Base-by-base conservation (phyloP, 2,113 vertebrate species). In the Spea multiplicata region DNA sequence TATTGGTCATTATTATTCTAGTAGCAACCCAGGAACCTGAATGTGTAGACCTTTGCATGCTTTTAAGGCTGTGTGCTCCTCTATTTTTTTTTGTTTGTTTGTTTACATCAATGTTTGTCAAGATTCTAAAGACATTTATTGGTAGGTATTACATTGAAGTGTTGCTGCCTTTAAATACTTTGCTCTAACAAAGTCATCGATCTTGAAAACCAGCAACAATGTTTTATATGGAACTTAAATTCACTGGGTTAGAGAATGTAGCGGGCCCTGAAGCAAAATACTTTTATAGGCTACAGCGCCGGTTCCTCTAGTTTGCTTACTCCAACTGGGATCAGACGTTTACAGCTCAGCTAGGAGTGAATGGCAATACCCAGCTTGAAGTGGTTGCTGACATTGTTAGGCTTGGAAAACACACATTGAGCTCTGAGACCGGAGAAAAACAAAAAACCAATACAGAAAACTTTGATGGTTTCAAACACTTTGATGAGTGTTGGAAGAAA, bases 281-380 rank as follows among this genome's bases (percentile, higher is more conserved):
- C 12, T 48, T 68, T 44, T 9, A 13, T 44, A 65, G 2, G 7
- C 16, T 65, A 30, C 62, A 2, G 30, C 1, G 55, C 62, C 0
- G 44, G 3, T n/a, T 14, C 44, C 44, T 68, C n/a, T 10, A 8
- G 4, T 45, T 45, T 8, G 4, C 66, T 48, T 14, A 3, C 45
- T 68, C 66, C 66, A 47, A 45, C 66, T 68, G 66, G 44, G 66
- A 68, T 68, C 66, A 47, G 66, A 68, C 10, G 45, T 68, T 47
- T 48, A 9, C 5, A 44, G 10, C 44, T 46, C 66, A 48, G 45
- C 44, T 47, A 48, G 45, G 44, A 68, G 66, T 5, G 66, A 68
- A 68, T 47, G 45, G 45, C 46, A 68, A 6, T 4, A 6, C 44
- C 47, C 45, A 48, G 66, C 66, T 46, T 9, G 45, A 68, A 14